phyloP scores from a whole-genome alignment of 2,113 vertebrate genomes.

The Pelodiscus sinensis region DNA sequence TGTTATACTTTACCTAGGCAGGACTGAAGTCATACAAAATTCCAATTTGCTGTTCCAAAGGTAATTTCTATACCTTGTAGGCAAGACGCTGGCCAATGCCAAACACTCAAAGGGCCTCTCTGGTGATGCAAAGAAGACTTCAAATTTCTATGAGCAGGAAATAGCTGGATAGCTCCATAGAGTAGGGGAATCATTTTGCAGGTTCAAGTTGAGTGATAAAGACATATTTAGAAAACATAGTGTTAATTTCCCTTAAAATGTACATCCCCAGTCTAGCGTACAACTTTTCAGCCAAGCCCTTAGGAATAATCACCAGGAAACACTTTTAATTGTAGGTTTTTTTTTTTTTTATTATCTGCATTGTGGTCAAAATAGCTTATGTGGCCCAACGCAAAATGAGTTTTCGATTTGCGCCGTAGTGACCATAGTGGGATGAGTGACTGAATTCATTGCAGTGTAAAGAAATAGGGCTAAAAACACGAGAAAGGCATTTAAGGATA shows the following conservation, averaged over 20 bases:
- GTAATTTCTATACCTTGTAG: neutral
- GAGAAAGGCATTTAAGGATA: too few relatives aligned
- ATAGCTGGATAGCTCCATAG: neutral
- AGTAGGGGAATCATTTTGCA: neutral
- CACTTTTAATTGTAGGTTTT: neutral
- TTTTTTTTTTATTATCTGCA: neutral
- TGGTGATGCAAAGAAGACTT: neutral
- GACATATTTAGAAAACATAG: neutral
- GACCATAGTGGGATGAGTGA: neutral
- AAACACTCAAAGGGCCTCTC: neutral
- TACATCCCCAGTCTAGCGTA: accelerated
- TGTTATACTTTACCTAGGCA: neutral
- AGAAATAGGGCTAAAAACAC: neutral
- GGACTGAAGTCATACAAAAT: neutral
- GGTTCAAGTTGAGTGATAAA: neutral
- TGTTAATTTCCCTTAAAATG: accelerated
- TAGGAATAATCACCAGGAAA: neutral
- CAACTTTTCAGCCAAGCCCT: neutral
- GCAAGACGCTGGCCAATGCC: accelerated
- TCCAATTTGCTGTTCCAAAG: neutral
- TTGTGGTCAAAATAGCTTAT: neutral
- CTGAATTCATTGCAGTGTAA: neutral
- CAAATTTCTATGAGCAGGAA: neutral
- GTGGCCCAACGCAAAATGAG: neutral
- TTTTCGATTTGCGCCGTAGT: neutral